Evolutionary conservation across 2,113 vertebrate species (phyloP).

Genomic region (Enhydra lutris): DNA sequence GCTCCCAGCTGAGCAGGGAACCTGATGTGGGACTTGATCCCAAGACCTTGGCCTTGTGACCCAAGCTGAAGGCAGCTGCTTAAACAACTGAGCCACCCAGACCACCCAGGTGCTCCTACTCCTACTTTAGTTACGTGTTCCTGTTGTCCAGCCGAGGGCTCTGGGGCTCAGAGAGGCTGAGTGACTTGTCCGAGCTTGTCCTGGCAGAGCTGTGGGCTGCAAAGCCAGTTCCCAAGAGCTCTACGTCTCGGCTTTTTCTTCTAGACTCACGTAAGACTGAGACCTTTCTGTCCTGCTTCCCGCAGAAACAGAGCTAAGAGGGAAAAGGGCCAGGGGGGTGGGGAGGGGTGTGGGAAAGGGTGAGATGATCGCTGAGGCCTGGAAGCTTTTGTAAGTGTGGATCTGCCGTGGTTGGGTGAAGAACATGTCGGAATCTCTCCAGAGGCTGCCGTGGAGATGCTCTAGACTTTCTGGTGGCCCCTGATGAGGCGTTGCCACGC

Average conservation of each 20-base stretch:
- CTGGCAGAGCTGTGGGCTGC: neutral
- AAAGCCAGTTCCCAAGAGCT: neutral
- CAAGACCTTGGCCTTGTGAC: no score
- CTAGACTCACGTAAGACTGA: neutral
- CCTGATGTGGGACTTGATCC: no score
- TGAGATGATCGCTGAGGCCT: slow-evolving; percentile 2
- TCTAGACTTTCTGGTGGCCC: neutral
- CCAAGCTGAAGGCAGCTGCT: neutral
- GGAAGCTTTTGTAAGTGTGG: slow-evolving; percentile 37
- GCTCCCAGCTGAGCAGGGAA: no score
- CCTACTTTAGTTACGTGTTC: neutral
- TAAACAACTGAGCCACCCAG: neutral
- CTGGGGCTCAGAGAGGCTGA: neutral
- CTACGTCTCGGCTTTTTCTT: neutral
- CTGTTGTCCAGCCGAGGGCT: neutral
- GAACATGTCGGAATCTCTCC: neutral
- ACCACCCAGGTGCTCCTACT: no score
- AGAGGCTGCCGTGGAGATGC: slow-evolving; percentile 13
- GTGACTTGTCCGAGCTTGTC: neutral
- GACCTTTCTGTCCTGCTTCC: neutral
- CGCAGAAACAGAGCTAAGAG: slow-evolving; percentile 40
- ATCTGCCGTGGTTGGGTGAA: neutral
- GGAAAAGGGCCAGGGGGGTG: slow-evolving; percentile 9
- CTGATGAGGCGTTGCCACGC: slow-evolving; percentile 13
- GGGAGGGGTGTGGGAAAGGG: neutral